These are phyloP conservation scores for Pholis gunnellus DNA, from an alignment of 2,113 vertebrate genomes.

Conservation along the genomic window DNA sequence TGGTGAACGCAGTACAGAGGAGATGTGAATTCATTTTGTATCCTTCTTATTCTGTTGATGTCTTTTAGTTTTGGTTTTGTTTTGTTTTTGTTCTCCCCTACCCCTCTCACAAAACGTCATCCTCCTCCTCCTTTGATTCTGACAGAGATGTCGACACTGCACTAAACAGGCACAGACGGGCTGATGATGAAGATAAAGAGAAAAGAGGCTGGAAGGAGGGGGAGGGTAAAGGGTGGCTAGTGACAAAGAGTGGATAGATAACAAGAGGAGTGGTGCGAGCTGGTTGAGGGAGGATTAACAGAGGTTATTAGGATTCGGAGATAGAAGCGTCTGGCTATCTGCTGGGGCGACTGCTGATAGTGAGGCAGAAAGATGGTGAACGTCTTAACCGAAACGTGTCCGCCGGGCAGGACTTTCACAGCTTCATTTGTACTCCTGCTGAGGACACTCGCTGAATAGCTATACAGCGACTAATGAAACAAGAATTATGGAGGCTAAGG, in stretches of 20 bases:
- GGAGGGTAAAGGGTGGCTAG: slow-evolving; percentile 16
- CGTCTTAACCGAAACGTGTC: slow-evolving; percentile 37
- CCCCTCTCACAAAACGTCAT: slow-evolving; percentile 42
- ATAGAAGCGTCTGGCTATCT: slow-evolving; percentile 42
- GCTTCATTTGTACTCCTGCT: slow-evolving; percentile 34
- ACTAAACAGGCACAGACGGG: slow-evolving; percentile 58
- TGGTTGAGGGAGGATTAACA: slow-evolving; percentile 48
- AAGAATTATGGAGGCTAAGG: slow-evolving; percentile 2
- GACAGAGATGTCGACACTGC: slow-evolving; percentile 61
- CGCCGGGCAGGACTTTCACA: slow-evolving; percentile 30
- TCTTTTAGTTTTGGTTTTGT: slow-evolving; percentile 13
- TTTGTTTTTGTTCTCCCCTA: not conserved
- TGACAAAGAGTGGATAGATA: slow-evolving; percentile 46
- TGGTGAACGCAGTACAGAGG: slow-evolving; percentile 41
- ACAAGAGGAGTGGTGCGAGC: slow-evolving; percentile 29
- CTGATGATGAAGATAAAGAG: slow-evolving; percentile 63
- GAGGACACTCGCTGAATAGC: slow-evolving; percentile 14
- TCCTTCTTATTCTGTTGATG: slow-evolving; percentile 49
- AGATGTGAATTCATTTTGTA: slow-evolving; percentile 52
- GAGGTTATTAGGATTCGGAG: slow-evolving; percentile 58
- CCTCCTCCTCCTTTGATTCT: slow-evolving; percentile 60
- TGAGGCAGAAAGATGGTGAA: slow-evolving; percentile 34
- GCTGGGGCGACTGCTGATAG: slow-evolving; percentile 30
- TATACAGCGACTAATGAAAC: slow-evolving; percentile 34
- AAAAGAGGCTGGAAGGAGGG: slow-evolving; percentile 26